A percentile compares a stretch with the other conserved stretches of the same genome.
Evolutionary conservation across 2,113 vertebrate species (phyloP).

Genomic region (Mionectes macconnelli): DNA sequence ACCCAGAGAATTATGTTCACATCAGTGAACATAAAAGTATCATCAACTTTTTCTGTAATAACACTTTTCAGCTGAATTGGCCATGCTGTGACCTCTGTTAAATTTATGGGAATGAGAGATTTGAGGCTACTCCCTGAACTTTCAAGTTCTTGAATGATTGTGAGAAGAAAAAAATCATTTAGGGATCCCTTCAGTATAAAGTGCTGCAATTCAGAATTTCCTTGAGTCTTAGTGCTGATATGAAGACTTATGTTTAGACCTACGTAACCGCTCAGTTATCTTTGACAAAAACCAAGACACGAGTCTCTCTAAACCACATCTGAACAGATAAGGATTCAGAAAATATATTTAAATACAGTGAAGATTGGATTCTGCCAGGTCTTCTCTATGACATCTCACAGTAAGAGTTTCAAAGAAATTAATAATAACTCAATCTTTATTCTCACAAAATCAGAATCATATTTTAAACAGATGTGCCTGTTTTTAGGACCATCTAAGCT

Average conservation of each 20-base stretch:
- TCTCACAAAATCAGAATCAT: not conserved
- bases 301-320: not conserved
- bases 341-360: not conserved
- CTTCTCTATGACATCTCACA: not conserved
- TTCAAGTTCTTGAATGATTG: slow-evolving; percentile 67
- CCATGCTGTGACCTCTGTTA: slow-evolving; percentile 70
- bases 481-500: not conserved
- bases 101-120: slow-evolving; percentile 70
- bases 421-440: not conserved
- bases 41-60: slow-evolving; percentile 66
- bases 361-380: not conserved
- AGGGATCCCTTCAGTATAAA: slow-evolving; percentile 60
- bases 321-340: not conserved
- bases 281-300: slow-evolving; percentile 23
- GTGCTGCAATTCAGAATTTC: slow-evolving; percentile 33
- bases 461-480: not conserved
- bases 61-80: slow-evolving; percentile 70
- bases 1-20: slow-evolving; percentile 70
- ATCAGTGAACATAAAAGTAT: slow-evolving; percentile 69
- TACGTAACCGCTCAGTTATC: slow-evolving; percentile 13
- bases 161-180: slow-evolving; percentile 68
- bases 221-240: not conserved
- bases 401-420: not conserved
- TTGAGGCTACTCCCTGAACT: slow-evolving; percentile 61
- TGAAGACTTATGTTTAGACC: slow-evolving; percentile 31